phyloP scores from a whole-genome alignment of 2,888 invertebrate species.

The Odontomyia ornata region DNA sequence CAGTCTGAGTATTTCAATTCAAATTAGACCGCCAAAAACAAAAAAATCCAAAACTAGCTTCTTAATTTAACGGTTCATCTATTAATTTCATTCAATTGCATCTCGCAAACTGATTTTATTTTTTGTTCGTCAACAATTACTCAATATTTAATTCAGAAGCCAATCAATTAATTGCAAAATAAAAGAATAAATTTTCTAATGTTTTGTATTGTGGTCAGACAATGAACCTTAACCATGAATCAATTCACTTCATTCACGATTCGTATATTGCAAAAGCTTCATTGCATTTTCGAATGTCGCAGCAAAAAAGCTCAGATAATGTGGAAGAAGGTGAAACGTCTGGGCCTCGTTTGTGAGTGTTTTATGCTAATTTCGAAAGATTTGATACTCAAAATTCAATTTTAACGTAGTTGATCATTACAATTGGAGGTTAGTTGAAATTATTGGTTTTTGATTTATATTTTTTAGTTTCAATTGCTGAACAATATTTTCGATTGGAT shows the following conservation, averaged over 20 bases:
- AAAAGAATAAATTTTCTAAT: not conserved
- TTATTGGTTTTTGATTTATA: no score
- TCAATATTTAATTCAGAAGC: conserved; percentile 6
- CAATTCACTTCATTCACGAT: not conserved
- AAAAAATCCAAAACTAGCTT: not conserved
- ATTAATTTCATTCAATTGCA: not conserved
- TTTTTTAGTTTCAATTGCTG: no score
- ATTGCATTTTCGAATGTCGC: not conserved
- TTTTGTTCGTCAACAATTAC: not conserved
- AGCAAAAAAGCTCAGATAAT: not conserved
- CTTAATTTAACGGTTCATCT: not conserved
- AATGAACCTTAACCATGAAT: conserved; percentile 40
- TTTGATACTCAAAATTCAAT: no score
- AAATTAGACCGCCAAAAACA: no score
- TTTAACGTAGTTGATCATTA: no score
- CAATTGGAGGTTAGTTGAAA: no score
- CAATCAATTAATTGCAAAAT: not conserved
- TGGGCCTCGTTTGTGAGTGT: not conserved
- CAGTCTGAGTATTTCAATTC: no score
- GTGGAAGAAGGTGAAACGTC: not conserved
- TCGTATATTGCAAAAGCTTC: no score
- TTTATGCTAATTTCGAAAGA: no score
- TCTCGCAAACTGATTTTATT: not conserved
- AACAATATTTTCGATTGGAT: no score
- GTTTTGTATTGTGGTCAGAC: not conserved